Evolutionary conservation across 2,888 invertebrate genomes (phyloP), one percentile per base, ranked within the genome.

Genomic region (Helicoverpa assulta): DNA sequence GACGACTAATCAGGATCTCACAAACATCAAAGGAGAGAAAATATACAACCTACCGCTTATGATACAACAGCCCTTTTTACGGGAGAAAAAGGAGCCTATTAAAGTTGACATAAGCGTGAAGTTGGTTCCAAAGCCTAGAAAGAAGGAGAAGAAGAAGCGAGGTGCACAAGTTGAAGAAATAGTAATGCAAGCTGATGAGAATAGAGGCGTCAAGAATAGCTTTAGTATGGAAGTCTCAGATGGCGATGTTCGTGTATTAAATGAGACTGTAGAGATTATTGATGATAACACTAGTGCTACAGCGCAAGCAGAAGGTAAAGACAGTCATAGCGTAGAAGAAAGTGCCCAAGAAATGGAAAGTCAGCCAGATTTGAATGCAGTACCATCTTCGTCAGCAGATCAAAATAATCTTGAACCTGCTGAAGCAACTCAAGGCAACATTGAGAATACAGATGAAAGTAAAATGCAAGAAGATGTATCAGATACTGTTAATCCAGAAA

Each of bases 51-150:
- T 96, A 70, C 96, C 96, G 76, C 92, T 96, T 84, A 95, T 95
- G 93, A 96, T 96, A 89, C 95, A 96, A 96, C 96, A 96, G 92
- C 96, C 96, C 95, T 96, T 96, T 96, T 96, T 96, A 96, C 96
- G 94, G 67, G 96, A 95, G 95, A 96, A 96, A 96, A 97, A 97
- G 96, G 97, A 97, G 93, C 97, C 97, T 64, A 97, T 98, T 84
- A 97, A 97, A 96, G 97, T 98, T 93, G 97, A 98, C 90, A 97
- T 98, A 87, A 97, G 97, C 91, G 97, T 98, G 76, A 97, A 97
- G 91, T 95, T 97, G 90, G 96, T 97, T 91, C 97, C 97, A 80
- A 97, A 97, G 71, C 90, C 94, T 58, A 92, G 92, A 62, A 96
- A 94, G 80, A 94, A 91, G 81, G 95, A 96, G 59, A 94, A 89